phyloP scores from a whole-genome alignment of 2,888 invertebrate species.

The Philereme transversata region DNA sequence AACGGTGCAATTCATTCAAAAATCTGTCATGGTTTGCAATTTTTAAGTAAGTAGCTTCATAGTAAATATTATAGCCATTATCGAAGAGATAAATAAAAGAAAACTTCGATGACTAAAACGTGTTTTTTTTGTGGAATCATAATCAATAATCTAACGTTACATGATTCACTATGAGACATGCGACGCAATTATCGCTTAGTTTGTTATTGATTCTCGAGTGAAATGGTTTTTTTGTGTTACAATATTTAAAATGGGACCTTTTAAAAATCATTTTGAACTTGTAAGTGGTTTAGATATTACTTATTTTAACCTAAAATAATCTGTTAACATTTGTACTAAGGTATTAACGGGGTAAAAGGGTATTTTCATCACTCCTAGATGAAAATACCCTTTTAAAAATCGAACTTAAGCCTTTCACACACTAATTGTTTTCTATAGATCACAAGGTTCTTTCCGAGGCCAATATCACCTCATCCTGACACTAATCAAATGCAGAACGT shows the following conservation, averaged over 20 bases:
- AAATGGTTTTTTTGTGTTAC: constrained; percentile 19
- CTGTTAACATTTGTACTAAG: too few relatives aligned
- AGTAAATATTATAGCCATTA: constrained; percentile 3
- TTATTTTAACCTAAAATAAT: too few relatives aligned
- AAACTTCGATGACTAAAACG: constrained; percentile 32
- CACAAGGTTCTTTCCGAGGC: too few relatives aligned
- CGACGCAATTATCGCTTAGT: constrained; percentile 28
- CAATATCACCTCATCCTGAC: too few relatives aligned
- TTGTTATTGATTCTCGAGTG: constrained; percentile 22
- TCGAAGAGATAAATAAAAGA: constrained; percentile 26
- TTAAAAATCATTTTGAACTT: constrained; percentile 15
- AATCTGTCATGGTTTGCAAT: background rate
- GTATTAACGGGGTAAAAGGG: too few relatives aligned
- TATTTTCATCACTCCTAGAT: too few relatives aligned
- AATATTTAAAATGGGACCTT: constrained; percentile 30
- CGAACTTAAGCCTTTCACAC: too few relatives aligned
- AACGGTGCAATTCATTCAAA: background rate
- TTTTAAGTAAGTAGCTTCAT: too few relatives aligned
- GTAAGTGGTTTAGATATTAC: constrained; percentile 8
- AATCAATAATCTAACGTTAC: constrained; percentile 36
- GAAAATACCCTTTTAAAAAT: too few relatives aligned
- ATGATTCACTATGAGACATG: constrained; percentile 33
- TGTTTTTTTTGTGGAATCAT: constrained; percentile 30
- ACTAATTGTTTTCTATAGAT: too few relatives aligned
- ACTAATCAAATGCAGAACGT: too few relatives aligned